Percentiles rank a stretch among this genome's conserved stretches.
Evolutionary conservation across 2,797 vertebrate genomes (phyloP).

Genomic region (Sebastes steindachneri): DNA sequence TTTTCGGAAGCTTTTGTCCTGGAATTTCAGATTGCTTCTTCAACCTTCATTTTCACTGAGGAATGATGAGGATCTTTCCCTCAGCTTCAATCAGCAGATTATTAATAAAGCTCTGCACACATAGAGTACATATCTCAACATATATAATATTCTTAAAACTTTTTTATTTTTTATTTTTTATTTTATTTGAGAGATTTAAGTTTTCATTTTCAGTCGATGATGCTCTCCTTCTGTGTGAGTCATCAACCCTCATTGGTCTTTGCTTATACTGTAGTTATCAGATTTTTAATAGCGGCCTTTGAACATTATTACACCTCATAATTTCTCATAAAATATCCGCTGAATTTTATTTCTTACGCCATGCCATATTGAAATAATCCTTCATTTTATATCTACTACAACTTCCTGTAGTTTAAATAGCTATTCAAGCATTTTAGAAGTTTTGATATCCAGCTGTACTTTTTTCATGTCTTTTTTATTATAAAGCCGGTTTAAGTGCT

Average conservation of each 20-base stretch:
- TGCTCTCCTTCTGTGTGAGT: background rate
- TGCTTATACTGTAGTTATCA: background rate
- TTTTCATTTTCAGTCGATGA: background rate
- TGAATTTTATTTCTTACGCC: background rate
- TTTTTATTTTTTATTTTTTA: background rate
- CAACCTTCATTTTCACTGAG: background rate
- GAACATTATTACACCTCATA: background rate
- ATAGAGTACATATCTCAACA: background rate
- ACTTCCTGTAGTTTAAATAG: background rate
- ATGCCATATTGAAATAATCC: background rate
- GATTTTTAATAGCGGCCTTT: background rate
- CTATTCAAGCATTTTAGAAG: background rate
- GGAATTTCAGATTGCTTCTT: conserved; percentile 22
- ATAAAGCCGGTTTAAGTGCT: too few species aligned
- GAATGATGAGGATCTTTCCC: background rate
- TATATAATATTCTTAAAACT: background rate
- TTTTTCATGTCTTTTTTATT: background rate
- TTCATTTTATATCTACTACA: background rate
- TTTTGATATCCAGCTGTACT: background rate
- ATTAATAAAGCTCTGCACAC: background rate
- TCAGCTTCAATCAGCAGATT: background rate
- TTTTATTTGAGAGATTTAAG: background rate
- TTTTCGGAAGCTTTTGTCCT: conserved; percentile 40
- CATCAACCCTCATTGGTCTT: background rate
- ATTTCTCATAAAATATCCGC: background rate